Conservation (phyloP, 2,888 invertebrate species). For the Melanostoma mellinum region DNA sequence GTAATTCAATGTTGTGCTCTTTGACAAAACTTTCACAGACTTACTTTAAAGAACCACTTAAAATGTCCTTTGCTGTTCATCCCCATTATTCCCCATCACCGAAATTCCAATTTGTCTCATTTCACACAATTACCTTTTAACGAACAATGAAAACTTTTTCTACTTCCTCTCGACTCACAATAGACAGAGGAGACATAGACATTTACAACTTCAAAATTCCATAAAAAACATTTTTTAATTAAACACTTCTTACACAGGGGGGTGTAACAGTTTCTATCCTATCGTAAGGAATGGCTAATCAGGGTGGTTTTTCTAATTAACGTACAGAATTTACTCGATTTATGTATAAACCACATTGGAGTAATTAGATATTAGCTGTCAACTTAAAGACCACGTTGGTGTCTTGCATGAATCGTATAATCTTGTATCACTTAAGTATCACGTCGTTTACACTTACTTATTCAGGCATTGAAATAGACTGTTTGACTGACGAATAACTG, state of each 20-base stretch:
- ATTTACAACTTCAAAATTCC: constrained; percentile 39
- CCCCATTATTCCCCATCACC: not conserved
- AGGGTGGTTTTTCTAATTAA: constrained; percentile 40
- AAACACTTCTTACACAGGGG: constrained; percentile 37
- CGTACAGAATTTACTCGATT: constrained; percentile 6
- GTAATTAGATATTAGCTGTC: constrained; percentile 44
- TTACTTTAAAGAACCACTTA: constrained; percentile 20
- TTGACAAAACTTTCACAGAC: constrained; percentile 27
- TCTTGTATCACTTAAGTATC: constrained; percentile 13
- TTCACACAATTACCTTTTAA: constrained; percentile 59
- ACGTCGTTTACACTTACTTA: constrained; percentile 12
- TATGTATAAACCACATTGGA: not conserved
- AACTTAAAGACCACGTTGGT: not conserved
- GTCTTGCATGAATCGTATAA: constrained; percentile 15
- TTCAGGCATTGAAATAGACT: not conserved
- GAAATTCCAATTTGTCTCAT: constrained; percentile 19
- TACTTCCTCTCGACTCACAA: not conserved
- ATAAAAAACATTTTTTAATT: constrained; percentile 65
- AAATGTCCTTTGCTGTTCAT: constrained; percentile 29
- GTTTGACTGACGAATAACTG: not conserved
- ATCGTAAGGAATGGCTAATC: not conserved
- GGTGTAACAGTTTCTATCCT: not conserved
- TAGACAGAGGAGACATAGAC: constrained; percentile 1
- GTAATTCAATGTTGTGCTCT: not conserved
- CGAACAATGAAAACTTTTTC: constrained; percentile 60